Base-by-base conservation (phyloP, 2,113 vertebrate species). In the Leiothrix lutea region DNA sequence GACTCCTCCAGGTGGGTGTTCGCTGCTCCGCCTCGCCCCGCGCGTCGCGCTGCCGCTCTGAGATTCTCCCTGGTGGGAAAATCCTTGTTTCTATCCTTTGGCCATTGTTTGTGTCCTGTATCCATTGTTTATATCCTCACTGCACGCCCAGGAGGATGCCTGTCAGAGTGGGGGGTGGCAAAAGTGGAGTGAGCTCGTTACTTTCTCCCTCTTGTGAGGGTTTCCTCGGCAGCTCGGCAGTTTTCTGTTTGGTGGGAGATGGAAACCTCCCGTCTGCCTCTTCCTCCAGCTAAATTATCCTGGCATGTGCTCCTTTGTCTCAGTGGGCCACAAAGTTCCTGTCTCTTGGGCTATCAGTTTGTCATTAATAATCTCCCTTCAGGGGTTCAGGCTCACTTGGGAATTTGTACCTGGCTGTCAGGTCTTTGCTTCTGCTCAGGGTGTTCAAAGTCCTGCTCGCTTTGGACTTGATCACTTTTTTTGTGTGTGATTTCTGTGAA, bases 1-100 rank as follows among this genome's bases (percentile, higher is more conserved):
- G 99, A 99, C 78, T 99, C 98, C 97, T 98, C 98, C 95, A 99
- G 99, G 99, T 99, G 98, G 53, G 98, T 42, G 33, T 25, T 19
- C 2, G 25, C 13, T 6, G 1, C 38, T n/a, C n/a, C 3, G 2
- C n/a, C 57, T 48, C 14, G 2, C 50, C 4, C 17, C 4, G 72
- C 3, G 0, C 2, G 8, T 4, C 44, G 0, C 2, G 1, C 53
- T 0, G 23, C 36, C 2, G 3, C 38, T 82, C 29, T 6, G 1
- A 3, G 53, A 33, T 24, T 18, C 42, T 38, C 14, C 57, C 26
- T 26, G 6, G 23, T 22, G 54, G 22, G 11, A 44, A 78, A 58
- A 13, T 26, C 9, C 0, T 11, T 6, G 1, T 44, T 40, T 47
- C 0, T 58, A 0, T 36, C 58, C 77, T 86, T 42, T 50, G 25